phyloP scores from a whole-genome alignment of 2,113 vertebrate genomes.

The Neogale vison region DNA sequence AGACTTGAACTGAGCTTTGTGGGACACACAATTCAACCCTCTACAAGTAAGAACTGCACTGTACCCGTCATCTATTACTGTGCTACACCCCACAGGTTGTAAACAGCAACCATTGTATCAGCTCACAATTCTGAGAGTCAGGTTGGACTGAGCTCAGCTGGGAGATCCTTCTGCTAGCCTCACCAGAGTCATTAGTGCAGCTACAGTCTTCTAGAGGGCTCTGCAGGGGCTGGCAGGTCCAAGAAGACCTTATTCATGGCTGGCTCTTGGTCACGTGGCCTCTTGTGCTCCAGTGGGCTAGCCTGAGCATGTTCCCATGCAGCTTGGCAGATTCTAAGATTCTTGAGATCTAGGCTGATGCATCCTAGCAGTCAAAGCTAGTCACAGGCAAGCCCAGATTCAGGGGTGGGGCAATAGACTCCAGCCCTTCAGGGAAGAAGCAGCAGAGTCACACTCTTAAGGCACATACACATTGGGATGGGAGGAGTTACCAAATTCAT shows the following conservation, averaged over 20 bases:
- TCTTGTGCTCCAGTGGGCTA: neutral
- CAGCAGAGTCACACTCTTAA: neutral
- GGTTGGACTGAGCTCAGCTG: neutral
- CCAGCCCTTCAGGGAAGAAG: neutral
- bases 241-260: neutral
- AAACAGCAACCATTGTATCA: neutral
- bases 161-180: neutral
- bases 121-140: neutral
- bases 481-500: neutral
- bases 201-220: neutral
- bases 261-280: neutral
- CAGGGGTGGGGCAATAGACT: neutral
- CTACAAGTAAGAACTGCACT: neutral
- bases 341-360: neutral
- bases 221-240: neutral
- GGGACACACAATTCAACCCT: neutral
- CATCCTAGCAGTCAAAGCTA: neutral
- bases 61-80: neutral
- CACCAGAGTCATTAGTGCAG: neutral
- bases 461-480: neutral
- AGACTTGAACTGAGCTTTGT: neutral
- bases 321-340: neutral
- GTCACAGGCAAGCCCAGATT: neutral
- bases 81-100: neutral
- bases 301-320: too few relatives aligned